Evolutionary conservation across 2,888 invertebrate species (phyloP).

Genomic region (Neria commutata): DNA sequence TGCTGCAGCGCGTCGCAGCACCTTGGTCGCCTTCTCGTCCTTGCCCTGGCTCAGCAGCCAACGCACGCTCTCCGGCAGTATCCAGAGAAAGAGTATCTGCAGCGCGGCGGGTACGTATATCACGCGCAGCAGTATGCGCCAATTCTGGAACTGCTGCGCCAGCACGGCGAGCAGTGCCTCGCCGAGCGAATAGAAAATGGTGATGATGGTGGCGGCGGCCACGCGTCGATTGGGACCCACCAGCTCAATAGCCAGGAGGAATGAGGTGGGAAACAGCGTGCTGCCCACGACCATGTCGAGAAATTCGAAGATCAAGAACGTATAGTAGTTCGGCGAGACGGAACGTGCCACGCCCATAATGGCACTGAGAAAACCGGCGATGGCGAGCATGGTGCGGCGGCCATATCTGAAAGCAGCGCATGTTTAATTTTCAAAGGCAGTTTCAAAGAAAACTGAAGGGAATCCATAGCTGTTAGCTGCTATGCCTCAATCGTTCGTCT

Average conservation of each 20-base stretch:
- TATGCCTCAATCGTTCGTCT: not conserved
- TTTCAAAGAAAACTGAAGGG: not conserved
- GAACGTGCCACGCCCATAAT: slow-evolving; percentile 73
- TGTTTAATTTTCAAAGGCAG: not conserved
- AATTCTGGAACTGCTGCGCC: slow-evolving; percentile 71
- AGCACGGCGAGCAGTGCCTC: slow-evolving; percentile 71
- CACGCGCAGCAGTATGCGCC: slow-evolving; percentile 72
- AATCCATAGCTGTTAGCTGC: not conserved
- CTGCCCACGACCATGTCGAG: slow-evolving; percentile 73
- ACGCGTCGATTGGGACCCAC: slow-evolving; percentile 76
- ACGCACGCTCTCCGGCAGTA: slow-evolving; percentile 74
- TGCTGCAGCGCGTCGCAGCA: slow-evolving; percentile 68
- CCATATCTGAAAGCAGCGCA: slow-evolving; percentile 62
- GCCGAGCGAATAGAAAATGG: slow-evolving; percentile 73
- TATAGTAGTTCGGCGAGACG: slow-evolving; percentile 71
- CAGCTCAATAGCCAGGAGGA: slow-evolving; percentile 76
- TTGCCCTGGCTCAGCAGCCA: slow-evolving; percentile 74
- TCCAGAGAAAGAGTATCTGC: slow-evolving; percentile 71
- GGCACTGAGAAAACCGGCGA: slow-evolving; percentile 66
- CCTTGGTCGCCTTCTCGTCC: slow-evolving; percentile 64
- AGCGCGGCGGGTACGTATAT: slow-evolving; percentile 73
- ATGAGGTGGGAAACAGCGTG: slow-evolving; percentile 74
- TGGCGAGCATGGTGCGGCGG: slow-evolving; percentile 67
- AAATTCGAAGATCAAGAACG: slow-evolving; percentile 74
- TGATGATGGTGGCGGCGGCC: slow-evolving; percentile 72